These are phyloP conservation scores for Drosophila anomelani DNA, from an alignment of 2,888 invertebrate species.

Conservation along the genomic window DNA sequence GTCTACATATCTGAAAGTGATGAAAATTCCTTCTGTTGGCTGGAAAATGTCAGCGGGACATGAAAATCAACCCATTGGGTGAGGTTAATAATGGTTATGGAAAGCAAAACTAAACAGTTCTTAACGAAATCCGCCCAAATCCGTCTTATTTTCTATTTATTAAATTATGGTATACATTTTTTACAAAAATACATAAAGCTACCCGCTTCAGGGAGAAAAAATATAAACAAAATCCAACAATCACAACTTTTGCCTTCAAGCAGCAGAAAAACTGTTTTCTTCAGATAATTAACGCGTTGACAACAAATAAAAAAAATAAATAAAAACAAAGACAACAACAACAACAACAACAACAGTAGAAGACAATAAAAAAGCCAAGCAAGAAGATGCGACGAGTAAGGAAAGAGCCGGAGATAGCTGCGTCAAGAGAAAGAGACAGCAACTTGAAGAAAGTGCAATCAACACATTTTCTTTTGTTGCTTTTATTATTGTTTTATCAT, in stretches of 20 bases:
- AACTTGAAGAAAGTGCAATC: conserved; percentile 53
- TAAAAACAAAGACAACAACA: neutral
- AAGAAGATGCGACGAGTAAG: conserved; percentile 5
- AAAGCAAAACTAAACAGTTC: neutral
- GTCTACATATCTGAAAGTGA: conserved; percentile 17
- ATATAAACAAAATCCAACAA: conserved; percentile 3
- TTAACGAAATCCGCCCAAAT: neutral
- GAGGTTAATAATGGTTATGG: neutral
- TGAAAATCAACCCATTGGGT: neutral
- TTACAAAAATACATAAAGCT: neutral
- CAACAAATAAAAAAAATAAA: conserved; percentile 28
- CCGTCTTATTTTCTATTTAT: neutral
- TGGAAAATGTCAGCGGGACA: conserved; percentile 24
- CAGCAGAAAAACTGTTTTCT: conserved; percentile 27
- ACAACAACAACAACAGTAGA: conserved; percentile 2
- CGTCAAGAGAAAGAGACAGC: conserved; percentile 8
- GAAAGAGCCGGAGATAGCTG: conserved; percentile 27
- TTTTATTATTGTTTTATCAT: conserved; percentile 14
- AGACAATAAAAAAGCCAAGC: conserved; percentile 20
- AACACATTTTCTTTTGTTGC: conserved; percentile 36
- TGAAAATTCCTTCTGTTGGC: conserved; percentile 2
- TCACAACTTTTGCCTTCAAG: conserved; percentile 16
- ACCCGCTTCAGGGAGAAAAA: neutral
- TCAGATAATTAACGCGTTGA: conserved; percentile 50
- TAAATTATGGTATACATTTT: neutral